phyloP scores from a whole-genome alignment of 2,113 vertebrate genomes.

The Ceyx margarethae region DNA sequence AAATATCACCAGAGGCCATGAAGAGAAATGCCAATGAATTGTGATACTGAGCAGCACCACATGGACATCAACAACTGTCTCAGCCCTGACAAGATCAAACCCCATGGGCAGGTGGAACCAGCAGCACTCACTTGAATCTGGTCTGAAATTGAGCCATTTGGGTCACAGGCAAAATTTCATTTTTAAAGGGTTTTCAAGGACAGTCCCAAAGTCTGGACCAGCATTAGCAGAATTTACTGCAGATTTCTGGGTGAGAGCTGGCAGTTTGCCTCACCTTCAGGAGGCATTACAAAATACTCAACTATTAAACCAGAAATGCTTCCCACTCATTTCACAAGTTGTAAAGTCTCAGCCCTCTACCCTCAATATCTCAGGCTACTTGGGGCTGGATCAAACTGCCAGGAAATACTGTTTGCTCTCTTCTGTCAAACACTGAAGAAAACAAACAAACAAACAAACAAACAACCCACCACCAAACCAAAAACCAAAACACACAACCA shows the following conservation, averaged over 20 bases:
- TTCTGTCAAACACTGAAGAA: background rate
- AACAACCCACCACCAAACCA: background rate
- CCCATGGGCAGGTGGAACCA: accelerated
- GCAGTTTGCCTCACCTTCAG: background rate
- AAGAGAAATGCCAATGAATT: background rate
- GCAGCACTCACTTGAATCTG: background rate
- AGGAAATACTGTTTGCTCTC: background rate
- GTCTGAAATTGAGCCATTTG: background rate
- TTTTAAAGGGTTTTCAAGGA: background rate
- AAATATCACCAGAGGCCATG: background rate
- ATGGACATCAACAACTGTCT: accelerated
- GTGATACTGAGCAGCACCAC: background rate
- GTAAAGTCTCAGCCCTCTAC: background rate
- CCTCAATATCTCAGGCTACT: background rate
- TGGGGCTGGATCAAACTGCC: background rate
- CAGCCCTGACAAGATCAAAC: background rate
- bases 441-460: background rate
- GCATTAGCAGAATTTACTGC: background rate
- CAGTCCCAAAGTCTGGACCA: background rate
- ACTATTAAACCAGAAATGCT: background rate
- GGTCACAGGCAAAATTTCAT: background rate
- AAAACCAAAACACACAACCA: background rate
- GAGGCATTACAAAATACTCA: background rate
- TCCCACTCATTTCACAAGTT: background rate
- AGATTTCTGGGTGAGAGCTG: background rate